Conservation (phyloP, 2,797 vertebrate species). For the Anguilla pacifica region DNA sequence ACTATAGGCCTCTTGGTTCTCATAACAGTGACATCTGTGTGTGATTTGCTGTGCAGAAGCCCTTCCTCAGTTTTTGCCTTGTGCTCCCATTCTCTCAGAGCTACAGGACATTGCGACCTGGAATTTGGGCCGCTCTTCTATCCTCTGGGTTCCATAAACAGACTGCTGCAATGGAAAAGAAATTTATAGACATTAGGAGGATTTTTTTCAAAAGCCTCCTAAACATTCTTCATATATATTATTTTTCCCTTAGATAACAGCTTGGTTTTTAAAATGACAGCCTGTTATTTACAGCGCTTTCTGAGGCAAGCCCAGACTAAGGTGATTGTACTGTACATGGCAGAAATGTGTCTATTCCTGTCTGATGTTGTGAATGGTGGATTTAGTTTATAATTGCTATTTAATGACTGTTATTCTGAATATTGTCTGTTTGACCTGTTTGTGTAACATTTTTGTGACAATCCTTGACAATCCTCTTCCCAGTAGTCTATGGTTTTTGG, state of each 20-base stretch:
- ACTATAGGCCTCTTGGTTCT: slow-evolving; percentile 9
- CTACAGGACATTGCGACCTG: background rate
- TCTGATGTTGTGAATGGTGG: background rate
- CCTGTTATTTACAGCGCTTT: background rate
- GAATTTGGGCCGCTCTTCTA: background rate
- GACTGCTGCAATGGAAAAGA: background rate
- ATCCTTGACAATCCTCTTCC: background rate
- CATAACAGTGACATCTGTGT: background rate
- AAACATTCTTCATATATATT: slow-evolving; percentile 17
- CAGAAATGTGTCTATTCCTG: background rate
- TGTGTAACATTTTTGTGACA: slow-evolving; percentile 5
- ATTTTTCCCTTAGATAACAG: background rate
- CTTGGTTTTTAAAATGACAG: background rate
- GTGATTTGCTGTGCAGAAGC: background rate
- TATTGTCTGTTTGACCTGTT: slow-evolving; percentile 2
- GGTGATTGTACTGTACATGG: background rate
- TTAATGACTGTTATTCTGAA: slow-evolving; percentile 19
- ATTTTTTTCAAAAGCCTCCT: background rate
- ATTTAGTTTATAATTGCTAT: slow-evolving; percentile 6
- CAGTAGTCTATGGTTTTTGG: background rate
- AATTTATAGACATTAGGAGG: slow-evolving; percentile 19
- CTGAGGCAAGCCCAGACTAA: background rate
- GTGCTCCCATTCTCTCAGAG: background rate
- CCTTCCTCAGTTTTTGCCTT: background rate
- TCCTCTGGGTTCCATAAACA: slow-evolving; percentile 19